These are phyloP conservation scores for Planococcus citri DNA, from an alignment of 1,140 invertebrate genomes.

Conservation along the genomic window DNA sequence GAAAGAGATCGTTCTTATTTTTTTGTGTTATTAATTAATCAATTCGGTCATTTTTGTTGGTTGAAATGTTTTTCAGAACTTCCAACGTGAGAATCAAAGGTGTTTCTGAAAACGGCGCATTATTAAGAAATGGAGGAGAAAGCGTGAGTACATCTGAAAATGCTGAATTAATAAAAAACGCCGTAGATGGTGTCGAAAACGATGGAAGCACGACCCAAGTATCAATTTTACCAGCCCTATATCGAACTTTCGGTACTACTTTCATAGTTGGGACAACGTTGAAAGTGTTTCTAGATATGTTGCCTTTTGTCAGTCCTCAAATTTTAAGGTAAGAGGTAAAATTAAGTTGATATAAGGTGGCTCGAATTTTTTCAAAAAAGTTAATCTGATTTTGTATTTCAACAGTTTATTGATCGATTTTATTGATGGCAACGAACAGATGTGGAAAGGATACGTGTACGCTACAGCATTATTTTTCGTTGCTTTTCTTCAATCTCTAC, in stretches of 20 bases:
- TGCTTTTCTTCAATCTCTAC: conserved; percentile 71
- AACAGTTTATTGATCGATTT: conserved; percentile 57
- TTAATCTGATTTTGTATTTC: conserved; percentile 28
- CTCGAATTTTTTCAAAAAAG: too few species aligned
- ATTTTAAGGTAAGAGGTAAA: conserved; percentile 40
- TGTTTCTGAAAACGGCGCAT: not conserved
- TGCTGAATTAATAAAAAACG: too few species aligned
- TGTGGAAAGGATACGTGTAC: conserved; percentile 82
- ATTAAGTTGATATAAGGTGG: too few species aligned
- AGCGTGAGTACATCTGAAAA: too few species aligned
- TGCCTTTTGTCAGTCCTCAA: conserved; percentile 81
- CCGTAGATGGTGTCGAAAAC: conserved; percentile 27
- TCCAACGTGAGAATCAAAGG: not conserved
- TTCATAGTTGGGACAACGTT: conserved; percentile 68
- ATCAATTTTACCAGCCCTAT: conserved; percentile 60
- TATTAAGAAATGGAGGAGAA: not conserved
- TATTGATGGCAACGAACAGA: conserved; percentile 42
- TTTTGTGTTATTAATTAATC: not conserved
- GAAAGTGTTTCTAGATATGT: conserved; percentile 69
- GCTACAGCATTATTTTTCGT: conserved; percentile 60
- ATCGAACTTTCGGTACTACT: conserved; percentile 66
- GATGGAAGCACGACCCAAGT: conserved; percentile 41
- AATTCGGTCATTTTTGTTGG: too few species aligned
- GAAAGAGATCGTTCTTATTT: too few species aligned
- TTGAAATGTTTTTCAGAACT: not conserved